Conservation (phyloP, 2,888 invertebrate genomes). For the Cryptops parisi region DNA sequence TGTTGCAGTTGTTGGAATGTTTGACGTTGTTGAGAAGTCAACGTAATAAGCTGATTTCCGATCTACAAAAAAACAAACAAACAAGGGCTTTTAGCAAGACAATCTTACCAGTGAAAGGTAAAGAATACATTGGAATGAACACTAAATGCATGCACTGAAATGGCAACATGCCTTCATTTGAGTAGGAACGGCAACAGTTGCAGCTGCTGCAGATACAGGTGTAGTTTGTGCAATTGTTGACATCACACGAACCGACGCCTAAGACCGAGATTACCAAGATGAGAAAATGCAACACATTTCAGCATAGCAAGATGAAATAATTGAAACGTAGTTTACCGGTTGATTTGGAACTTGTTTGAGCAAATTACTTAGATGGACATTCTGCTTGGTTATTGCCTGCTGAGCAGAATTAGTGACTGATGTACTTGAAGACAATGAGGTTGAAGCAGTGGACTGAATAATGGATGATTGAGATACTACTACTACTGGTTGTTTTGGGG, state of each 20-base stretch:
- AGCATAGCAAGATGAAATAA: background rate
- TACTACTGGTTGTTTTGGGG: too few species aligned
- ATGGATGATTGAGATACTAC: background rate
- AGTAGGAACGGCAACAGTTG: conserved; percentile 11
- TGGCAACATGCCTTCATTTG: conserved; percentile 18
- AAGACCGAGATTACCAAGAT: background rate
- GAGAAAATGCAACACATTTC: background rate
- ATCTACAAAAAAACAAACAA: conserved; percentile 22
- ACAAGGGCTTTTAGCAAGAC: too few species aligned
- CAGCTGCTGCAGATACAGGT: conserved; percentile 14
- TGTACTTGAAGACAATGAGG: background rate
- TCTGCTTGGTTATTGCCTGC: conserved; percentile 7
- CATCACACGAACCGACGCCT: background rate
- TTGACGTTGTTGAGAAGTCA: conserved; percentile 25
- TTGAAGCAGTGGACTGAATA: background rate
- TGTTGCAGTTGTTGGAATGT: conserved; percentile 24
- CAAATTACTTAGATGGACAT: conserved; percentile 19
- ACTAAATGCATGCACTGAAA: too few species aligned
- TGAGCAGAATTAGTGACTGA: background rate
- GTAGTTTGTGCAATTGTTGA: conserved; percentile 5
- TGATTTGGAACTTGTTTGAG: conserved; percentile 15
- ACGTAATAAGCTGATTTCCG: conserved; percentile 35
- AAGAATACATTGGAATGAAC: too few species aligned
- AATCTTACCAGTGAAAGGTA: too few species aligned
- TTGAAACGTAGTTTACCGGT: conserved; percentile 1